These are phyloP conservation scores for Morpho achilles DNA, from an alignment of 2,888 invertebrate species.

Conservation along the genomic window DNA sequence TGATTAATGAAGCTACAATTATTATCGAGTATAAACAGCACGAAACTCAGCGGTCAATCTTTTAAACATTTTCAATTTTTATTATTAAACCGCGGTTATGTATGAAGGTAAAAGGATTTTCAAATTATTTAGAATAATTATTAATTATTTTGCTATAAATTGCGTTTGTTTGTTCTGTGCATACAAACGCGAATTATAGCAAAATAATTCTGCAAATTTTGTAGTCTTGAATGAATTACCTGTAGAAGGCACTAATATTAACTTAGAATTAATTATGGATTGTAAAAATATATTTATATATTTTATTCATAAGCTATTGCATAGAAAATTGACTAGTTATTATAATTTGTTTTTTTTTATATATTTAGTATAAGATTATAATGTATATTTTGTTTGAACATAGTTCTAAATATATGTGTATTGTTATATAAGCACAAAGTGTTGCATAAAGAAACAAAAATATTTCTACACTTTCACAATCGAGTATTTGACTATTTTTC, in stretches of 20 bases:
- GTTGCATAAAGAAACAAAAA: constrained; percentile 22
- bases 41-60: too few species aligned
- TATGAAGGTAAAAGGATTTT: too few species aligned
- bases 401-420: constrained; percentile 48
- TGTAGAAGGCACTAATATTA: background rate
- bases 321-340: constrained; percentile 1
- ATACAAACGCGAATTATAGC: too few species aligned
- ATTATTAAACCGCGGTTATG: too few species aligned
- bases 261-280: constrained; percentile 1
- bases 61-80: too few species aligned
- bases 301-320: constrained; percentile 3
- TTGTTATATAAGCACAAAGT: constrained; percentile 31
- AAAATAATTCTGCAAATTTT: too few species aligned
- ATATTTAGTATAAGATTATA: constrained; percentile 7
- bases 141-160: constrained; percentile 5
- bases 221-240: too few species aligned
- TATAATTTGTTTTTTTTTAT: background rate
- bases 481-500: constrained; percentile 5
- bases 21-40: too few species aligned
- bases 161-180: too few species aligned
- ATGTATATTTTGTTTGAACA: constrained; percentile 67
- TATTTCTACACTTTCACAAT: constrained; percentile 29
- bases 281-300: background rate
- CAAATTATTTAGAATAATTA: constrained; percentile 1
- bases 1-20: too few species aligned